A percentile compares a stretch with the other conserved stretches of the same genome.
Conservation (phyloP, 2,888 invertebrate genomes). For the Tetropium fuscum region DNA sequence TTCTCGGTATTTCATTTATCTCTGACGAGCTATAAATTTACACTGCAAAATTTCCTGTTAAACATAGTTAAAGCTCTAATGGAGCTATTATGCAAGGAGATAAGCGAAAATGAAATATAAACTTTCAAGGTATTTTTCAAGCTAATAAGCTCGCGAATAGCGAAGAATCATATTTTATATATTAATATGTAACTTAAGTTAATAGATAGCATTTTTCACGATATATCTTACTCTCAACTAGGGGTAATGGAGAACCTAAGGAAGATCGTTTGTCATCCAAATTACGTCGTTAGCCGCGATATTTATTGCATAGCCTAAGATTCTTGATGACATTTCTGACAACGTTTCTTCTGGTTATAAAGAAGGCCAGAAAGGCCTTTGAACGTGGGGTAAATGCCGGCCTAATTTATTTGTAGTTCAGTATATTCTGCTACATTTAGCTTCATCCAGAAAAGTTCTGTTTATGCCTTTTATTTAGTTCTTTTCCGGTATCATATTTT, state of each 20-base stretch:
- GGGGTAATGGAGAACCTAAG: slow-evolving; percentile 28
- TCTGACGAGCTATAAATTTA: neutral
- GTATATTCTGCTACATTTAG: slow-evolving; percentile 25
- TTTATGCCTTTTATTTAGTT: no score
- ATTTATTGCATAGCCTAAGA: slow-evolving; percentile 35
- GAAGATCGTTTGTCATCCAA: slow-evolving; percentile 41
- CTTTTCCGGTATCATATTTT: no score
- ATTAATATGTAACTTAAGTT: slow-evolving; percentile 28
- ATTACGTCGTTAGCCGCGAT: slow-evolving; percentile 36
- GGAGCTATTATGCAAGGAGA: neutral
- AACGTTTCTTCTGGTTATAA: slow-evolving; percentile 17
- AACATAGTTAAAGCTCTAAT: neutral
- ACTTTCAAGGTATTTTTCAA: slow-evolving; percentile 21
- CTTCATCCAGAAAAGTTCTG: neutral
- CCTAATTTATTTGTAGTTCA: slow-evolving; percentile 26
- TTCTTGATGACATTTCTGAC: slow-evolving; percentile 28
- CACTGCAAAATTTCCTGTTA: slow-evolving; percentile 11
- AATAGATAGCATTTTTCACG: slow-evolving; percentile 29
- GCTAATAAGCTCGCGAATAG: slow-evolving; percentile 15
- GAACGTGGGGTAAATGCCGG: neutral
- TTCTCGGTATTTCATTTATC: neutral
- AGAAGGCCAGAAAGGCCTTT: slow-evolving; percentile 13
- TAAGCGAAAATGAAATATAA: slow-evolving; percentile 23
- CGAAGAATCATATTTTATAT: slow-evolving; percentile 24
- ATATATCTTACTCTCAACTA: slow-evolving; percentile 25